Evolutionary conservation across 2,797 vertebrate species (phyloP).

Genomic region (Pagetopsis macropterus): DNA sequence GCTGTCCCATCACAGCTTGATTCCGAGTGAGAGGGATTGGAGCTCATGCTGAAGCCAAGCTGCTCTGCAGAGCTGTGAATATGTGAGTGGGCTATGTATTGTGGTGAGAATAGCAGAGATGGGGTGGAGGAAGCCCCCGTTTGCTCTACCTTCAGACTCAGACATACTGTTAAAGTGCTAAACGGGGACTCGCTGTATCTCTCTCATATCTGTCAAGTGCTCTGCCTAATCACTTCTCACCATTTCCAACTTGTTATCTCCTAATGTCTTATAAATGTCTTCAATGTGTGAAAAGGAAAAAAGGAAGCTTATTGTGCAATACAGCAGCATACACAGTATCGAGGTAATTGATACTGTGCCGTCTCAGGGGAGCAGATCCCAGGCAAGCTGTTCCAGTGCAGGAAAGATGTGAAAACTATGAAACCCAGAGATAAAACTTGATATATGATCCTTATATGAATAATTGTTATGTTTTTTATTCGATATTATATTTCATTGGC

Average conservation of each 20-base stretch:
- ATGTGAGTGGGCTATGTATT: constrained; percentile 73
- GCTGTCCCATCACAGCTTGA: constrained; percentile 77
- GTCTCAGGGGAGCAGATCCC: constrained; percentile 48
- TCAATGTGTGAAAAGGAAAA: constrained; percentile 70
- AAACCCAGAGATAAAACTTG: constrained; percentile 40
- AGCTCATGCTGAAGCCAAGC: constrained; percentile 75
- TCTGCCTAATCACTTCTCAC: constrained; percentile 81
- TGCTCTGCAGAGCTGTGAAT: constrained; percentile 78
- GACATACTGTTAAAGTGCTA: constrained; percentile 72
- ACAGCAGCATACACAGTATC: constrained; percentile 59
- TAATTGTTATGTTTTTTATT: constrained; percentile 39
- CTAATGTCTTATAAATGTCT: constrained; percentile 74
- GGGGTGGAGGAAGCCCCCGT: constrained; percentile 49
- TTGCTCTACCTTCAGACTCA: constrained; percentile 72
- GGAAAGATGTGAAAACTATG: constrained; percentile 47
- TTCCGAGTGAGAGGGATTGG: constrained; percentile 77
- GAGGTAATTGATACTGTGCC: constrained; percentile 59
- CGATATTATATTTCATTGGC: constrained; percentile 41
- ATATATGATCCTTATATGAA: constrained; percentile 37
- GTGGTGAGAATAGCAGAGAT: constrained; percentile 45
- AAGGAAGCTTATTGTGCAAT: constrained; percentile 58
- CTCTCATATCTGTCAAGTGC: constrained; percentile 76
- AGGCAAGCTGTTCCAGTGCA: constrained; percentile 53
- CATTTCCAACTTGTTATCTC: constrained; percentile 78
- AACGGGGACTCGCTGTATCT: constrained; percentile 72